Evolutionary conservation across 2,113 vertebrate genomes (phyloP), one percentile per base, ranked within the genome.

Genomic region (Poecile atricapillus): DNA sequence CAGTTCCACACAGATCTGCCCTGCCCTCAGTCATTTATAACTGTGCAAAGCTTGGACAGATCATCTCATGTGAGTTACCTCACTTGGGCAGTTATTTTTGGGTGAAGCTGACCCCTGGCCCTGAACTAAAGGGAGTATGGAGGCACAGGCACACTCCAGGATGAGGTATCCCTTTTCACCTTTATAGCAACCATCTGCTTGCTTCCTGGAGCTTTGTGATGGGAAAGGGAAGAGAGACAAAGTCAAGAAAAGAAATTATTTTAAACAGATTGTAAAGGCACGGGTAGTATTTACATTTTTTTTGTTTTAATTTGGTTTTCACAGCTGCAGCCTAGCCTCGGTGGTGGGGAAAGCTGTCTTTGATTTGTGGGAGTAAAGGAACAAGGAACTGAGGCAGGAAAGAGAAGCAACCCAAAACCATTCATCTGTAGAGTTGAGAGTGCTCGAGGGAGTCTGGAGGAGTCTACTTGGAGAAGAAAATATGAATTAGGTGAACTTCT

Each of bases 41-140:
- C 12, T 15, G 43, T 28, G 37, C 50, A 21, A 50, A 62, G 56
- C 27, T 37, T 71, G 8, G 8, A 14, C 28, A 7, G 33, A 31
- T 68, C 2, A 0, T 35, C 28, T 23, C 44, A 4, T 2, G 1
- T 1, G 6, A 52, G 41, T 49, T 78, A 7, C 14, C 13, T n/a
- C 11, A 24, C 30, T 50, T 15, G 1, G 74, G 35, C 30, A 35
- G 11, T 43, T 35, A 33, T n/a, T 12, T 56, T 65, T 18, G 41
- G 49, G 15, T 41, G 76, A 52, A 89, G 43, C 20, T 55, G 44
- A 16, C 1, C 9, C 15, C 13, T 41, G 31, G 15, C 28, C 15
- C 13, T 74, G 62, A 75, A 6, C 25, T 41, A 7, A 24, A 70
- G 50, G 14, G 18, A 47, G 2, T 5, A 4, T 37, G 35, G 28